Percentiles rank a stretch among this genome's conserved stretches.
Conservation (phyloP, 2,113 vertebrate genomes). For the Toxotes jaculatrix region DNA sequence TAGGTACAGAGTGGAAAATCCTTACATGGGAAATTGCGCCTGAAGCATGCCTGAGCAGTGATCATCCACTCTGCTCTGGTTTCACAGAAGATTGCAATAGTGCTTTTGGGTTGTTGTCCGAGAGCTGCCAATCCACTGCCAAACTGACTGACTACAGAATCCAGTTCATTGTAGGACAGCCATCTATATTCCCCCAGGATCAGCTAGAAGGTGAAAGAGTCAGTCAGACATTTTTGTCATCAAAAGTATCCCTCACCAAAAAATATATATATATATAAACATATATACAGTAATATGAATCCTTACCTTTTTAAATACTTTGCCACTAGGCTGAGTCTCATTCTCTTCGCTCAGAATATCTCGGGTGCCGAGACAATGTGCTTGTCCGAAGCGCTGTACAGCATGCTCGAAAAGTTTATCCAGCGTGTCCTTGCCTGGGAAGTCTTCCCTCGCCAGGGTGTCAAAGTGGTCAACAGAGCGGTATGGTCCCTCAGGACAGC, state of each 20-base stretch:
- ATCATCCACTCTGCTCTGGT: slow-evolving; percentile 98
- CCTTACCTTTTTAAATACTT: slow-evolving; percentile 98
- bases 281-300: rapidly evolving
- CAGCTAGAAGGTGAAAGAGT: slow-evolving; percentile 81
- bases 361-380: slow-evolving; percentile 91
- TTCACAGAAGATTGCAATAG: slow-evolving; percentile 96
- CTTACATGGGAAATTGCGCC: slow-evolving; percentile 95
- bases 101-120: slow-evolving; percentile 88
- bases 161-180: slow-evolving; percentile 91
- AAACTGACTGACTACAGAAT: slow-evolving; percentile 81
- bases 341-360: slow-evolving; percentile 93
- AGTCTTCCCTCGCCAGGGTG: slow-evolving; percentile 89
- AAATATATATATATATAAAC: no score
- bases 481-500: slow-evolving; percentile 91
- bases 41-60: slow-evolving; percentile 93
- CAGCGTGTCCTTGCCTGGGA: slow-evolving; percentile 92
- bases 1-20: not conserved
- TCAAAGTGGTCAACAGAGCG: slow-evolving; percentile 91
- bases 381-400: slow-evolving; percentile 87
- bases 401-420: slow-evolving; percentile 94
- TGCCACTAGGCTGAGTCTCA: slow-evolving; percentile 93
- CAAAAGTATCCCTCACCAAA: not conserved
- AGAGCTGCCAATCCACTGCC: slow-evolving; percentile 91
- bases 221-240: not conserved
- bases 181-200: slow-evolving; percentile 94